Evolutionary conservation across 2,888 invertebrate species (phyloP), one percentile per base, ranked within the genome.

Genomic region (Bibio marci): DNA sequence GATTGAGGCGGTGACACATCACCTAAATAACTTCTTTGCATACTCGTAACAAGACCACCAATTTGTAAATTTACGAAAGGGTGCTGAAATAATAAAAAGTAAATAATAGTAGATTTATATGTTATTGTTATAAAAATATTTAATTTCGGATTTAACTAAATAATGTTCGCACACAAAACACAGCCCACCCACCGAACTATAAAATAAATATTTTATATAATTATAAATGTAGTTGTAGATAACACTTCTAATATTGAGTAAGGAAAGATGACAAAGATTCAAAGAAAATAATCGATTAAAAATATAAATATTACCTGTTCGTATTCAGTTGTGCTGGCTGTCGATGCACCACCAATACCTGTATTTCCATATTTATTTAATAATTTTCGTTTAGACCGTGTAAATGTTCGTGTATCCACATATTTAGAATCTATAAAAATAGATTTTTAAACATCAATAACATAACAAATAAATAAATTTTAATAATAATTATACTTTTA

Each of bases 1-100:
- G 59, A 60, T 6, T 54, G 52, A 33, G 62, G 61, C 4, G 62
- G 61, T 33, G 62, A 61, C 3, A 57, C 57, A 44, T 62, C 59
- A 45, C 57, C 55, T 26, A 62, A 50, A 47, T 57, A 57, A 36
- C 58, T 60, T 46, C 55, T 56, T 41, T 59, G 56, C 56, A 60
- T 55, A 26, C 52, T 57, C 26, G 60, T 59, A 30, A 61, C 60
- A 40, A 59, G 49, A 11, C 60, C 60, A 19, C 60, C 60, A 34
- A 60, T 59, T 52, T 59, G 55, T 33, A 60, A 34, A 45, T 58
- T 56, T 11, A 59, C 27, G 25, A 14, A 26, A 30, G 15, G 36
- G 30, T 18, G 19, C 14, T 32, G 8, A 13, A 32, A 33, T 37
- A 15, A 33, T 11, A 4, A 11, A 26, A 15, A n/a, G n/a, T n/a